Percentiles rank a stretch among this genome's conserved stretches.
Conservation (phyloP, 1,140 invertebrate genomes). For the Saxidomus purpurata region DNA sequence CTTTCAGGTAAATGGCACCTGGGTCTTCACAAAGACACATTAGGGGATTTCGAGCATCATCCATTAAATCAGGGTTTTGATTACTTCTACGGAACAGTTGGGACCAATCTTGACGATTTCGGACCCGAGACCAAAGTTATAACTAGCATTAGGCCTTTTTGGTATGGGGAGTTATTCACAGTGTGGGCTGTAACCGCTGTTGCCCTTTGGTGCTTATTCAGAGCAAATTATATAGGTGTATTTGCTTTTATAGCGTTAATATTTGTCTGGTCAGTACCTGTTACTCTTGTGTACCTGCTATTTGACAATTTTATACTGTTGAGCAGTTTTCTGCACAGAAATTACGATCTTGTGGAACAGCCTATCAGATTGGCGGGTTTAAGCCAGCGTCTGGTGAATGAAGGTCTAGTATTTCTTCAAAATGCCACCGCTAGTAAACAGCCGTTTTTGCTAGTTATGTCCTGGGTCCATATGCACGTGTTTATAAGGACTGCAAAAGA, state of each 20-base stretch:
- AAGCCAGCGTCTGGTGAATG: constrained; percentile 75
- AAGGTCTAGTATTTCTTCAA: constrained; percentile 78
- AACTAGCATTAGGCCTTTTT: constrained; percentile 53
- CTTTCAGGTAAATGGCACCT: constrained; percentile 87
- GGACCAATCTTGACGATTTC: constrained; percentile 86
- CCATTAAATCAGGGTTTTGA: constrained; percentile 87
- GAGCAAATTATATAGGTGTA: constrained; percentile 29
- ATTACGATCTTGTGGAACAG: constrained; percentile 82
- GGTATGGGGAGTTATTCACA: constrained; percentile 40
- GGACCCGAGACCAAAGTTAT: constrained; percentile 75
- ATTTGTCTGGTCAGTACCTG: constrained; percentile 37
- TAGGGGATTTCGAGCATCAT: constrained; percentile 83
- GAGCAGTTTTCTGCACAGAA: constrained; percentile 84
- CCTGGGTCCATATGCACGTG: constrained; percentile 81
- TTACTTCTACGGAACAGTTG: constrained; percentile 87
- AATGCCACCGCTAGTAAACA: constrained; percentile 56
- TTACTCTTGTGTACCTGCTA: constrained; percentile 57
- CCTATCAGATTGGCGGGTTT: constrained; percentile 78
- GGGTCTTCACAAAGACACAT: constrained; percentile 81
- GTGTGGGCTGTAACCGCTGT: constrained; percentile 41
- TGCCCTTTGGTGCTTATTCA: constrained; percentile 15
- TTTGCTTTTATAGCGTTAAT: constrained; percentile 44
- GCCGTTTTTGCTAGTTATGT: constrained; percentile 81
- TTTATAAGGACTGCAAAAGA: constrained; percentile 68
- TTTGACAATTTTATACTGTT: constrained; percentile 78